Evolutionary conservation across 2,797 vertebrate genomes (phyloP).

Genomic region (Poecilia wingei): DNA sequence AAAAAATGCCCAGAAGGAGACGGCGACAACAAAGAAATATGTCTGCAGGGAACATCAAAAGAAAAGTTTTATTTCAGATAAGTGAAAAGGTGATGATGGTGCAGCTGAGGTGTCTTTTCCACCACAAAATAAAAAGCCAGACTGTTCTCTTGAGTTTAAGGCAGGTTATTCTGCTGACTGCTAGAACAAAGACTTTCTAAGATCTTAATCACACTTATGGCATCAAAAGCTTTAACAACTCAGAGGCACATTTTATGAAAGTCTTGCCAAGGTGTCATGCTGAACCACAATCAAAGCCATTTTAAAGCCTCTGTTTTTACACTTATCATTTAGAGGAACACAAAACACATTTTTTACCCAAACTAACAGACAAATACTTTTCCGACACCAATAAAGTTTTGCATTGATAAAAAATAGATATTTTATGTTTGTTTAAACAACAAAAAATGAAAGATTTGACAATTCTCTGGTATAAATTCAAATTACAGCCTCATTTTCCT

Average conservation of each 20-base stretch:
- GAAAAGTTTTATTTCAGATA: slow-evolving; percentile 40
- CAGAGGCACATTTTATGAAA: slow-evolving; percentile 46
- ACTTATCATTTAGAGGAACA: slow-evolving; percentile 41
- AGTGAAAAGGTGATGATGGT: slow-evolving; percentile 46
- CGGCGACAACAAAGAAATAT: neutral
- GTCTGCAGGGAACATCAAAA: slow-evolving; percentile 30
- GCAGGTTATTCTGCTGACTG: slow-evolving; percentile 18
- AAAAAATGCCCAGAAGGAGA: too few species aligned
- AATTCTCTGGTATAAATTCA: neutral
- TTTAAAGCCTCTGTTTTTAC: slow-evolving; percentile 24
- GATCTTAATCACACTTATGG: slow-evolving; percentile 36
- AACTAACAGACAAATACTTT: slow-evolving; percentile 23
- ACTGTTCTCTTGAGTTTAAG: slow-evolving; percentile 14
- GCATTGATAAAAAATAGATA: neutral
- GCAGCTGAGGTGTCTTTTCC: slow-evolving; percentile 15
- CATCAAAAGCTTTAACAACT: slow-evolving; percentile 22
- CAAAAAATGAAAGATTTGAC: neutral
- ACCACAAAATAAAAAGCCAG: slow-evolving; percentile 22
- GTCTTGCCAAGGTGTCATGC: slow-evolving; percentile 26
- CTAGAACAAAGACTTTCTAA: slow-evolving; percentile 24
- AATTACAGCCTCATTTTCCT: neutral
- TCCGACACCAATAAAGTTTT: neutral
- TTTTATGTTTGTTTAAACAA: neutral
- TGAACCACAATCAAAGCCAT: slow-evolving; percentile 22
- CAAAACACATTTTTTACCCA: slow-evolving; percentile 42